These are phyloP conservation scores for Octopus bimaculoides DNA, from an alignment of 1,140 invertebrate species.

Conservation along the genomic window DNA sequence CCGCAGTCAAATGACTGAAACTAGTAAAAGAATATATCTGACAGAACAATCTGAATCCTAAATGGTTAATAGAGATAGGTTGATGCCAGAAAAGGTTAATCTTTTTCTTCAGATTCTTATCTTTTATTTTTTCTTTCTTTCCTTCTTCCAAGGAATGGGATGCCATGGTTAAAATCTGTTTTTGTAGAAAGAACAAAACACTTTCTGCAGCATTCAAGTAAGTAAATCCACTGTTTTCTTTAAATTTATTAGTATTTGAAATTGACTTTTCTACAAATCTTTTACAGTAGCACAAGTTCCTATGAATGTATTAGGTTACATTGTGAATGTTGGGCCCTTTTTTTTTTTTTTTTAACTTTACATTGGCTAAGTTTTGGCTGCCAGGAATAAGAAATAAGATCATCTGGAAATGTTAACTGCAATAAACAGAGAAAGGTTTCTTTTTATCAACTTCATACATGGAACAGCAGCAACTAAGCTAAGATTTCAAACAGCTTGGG, in stretches of 20 bases:
- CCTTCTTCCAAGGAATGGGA: conserved; percentile 82
- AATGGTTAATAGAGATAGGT: too few species aligned
- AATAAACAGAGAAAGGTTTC: too few species aligned
- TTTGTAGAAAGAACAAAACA: conserved; percentile 94
- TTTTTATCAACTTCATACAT: too few species aligned
- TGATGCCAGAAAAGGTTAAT: too few species aligned
- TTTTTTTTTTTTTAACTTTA: too few species aligned
- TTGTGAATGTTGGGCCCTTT: conserved; percentile 10
- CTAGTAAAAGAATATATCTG: too few species aligned
- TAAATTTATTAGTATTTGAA: background rate
- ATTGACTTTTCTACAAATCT: background rate
- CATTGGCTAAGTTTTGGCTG: background rate
- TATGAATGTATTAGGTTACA: background rate
- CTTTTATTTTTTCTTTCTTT: background rate
- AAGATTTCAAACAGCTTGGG: too few species aligned
- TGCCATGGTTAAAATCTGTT: conserved; percentile 90
- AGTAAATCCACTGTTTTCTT: background rate
- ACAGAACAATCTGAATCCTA: too few species aligned
- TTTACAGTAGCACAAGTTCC: conserved; percentile 6
- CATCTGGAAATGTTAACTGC: too few species aligned
- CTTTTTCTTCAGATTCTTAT: background rate
- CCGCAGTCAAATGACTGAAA: too few species aligned
- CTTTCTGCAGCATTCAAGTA: conserved; percentile 77
- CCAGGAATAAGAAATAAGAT: too few species aligned
- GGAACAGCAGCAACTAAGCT: too few species aligned